These are phyloP conservation scores for Trichopria drosophilae DNA, from an alignment of 2,888 invertebrate species.

Conservation along the genomic window DNA sequence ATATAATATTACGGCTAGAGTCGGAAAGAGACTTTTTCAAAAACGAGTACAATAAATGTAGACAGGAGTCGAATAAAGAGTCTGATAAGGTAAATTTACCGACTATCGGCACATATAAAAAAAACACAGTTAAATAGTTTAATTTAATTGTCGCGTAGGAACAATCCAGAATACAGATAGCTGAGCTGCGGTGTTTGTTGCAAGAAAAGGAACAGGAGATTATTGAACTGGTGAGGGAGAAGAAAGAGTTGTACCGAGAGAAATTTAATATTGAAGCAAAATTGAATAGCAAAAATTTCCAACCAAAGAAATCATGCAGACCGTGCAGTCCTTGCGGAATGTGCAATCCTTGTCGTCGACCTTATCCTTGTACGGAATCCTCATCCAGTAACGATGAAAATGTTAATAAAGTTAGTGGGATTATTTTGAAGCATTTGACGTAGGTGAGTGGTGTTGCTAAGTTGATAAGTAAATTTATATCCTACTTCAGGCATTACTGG, in stretches of 20 bases:
- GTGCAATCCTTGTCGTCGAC: conserved; percentile 33
- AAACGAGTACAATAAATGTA: conserved; percentile 59
- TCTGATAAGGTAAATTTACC: conserved; percentile 42
- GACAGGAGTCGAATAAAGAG: conserved; percentile 53
- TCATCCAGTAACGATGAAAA: no score
- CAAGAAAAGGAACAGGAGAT: conserved; percentile 57
- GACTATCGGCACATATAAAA: conserved; percentile 28
- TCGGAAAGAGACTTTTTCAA: conserved; percentile 61
- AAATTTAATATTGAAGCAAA: conserved; percentile 57
- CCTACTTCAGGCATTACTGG: no score
- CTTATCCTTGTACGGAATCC: no score
- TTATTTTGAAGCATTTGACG: conserved; percentile 3
- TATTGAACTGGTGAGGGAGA: conserved; percentile 56
- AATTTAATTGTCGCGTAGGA: conserved; percentile 15
- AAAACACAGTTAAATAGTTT: no score
- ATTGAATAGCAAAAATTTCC: conserved; percentile 48
- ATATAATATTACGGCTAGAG: conserved; percentile 52
- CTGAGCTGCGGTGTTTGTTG: conserved; percentile 51
- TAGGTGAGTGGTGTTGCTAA: no score
- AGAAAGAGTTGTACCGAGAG: conserved; percentile 56
- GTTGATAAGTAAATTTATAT: no score
- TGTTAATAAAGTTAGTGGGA: no score
- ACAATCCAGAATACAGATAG: conserved; percentile 39
- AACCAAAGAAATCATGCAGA: conserved; percentile 38
- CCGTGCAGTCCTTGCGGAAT: conserved; percentile 41